phyloP scores from a whole-genome alignment of 2,888 invertebrate genomes.

The Microdon myrmicae region DNA sequence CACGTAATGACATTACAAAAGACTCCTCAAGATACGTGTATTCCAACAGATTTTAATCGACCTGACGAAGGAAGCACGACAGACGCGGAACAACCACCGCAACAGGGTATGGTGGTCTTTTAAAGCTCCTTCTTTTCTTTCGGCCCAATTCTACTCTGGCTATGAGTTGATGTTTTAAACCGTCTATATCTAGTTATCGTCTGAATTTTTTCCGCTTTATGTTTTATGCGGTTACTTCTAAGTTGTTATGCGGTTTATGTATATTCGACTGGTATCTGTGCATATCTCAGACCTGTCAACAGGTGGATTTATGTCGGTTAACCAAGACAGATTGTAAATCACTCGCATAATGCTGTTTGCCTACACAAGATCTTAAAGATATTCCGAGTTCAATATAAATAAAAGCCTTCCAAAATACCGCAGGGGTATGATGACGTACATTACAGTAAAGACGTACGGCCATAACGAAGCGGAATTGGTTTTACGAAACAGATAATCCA shows the following conservation, averaged over 20 bases:
- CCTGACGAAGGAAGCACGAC: slow-evolving; percentile 1
- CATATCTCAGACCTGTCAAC: slow-evolving; percentile 58
- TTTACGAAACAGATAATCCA: too few relatives aligned
- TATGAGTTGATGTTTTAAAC: background rate
- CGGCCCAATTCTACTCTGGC: slow-evolving; percentile 39
- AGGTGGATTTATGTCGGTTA: slow-evolving; percentile 64
- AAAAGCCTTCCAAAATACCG: too few relatives aligned
- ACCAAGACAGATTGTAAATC: slow-evolving; percentile 63
- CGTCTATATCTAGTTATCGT: background rate
- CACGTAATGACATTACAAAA: slow-evolving; percentile 66
- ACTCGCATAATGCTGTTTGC: too few relatives aligned
- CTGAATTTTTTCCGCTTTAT: background rate
- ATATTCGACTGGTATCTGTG: too few relatives aligned
- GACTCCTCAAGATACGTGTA: slow-evolving; percentile 52
- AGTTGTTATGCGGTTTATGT: too few relatives aligned
- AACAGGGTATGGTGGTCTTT: slow-evolving; percentile 1
- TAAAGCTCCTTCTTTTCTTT: slow-evolving; percentile 10
- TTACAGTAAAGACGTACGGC: too few relatives aligned
- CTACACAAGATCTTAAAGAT: too few relatives aligned
- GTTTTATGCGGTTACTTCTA: too few relatives aligned
- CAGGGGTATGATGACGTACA: too few relatives aligned
- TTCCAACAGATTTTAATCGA: slow-evolving; percentile 49
- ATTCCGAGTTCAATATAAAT: too few relatives aligned
- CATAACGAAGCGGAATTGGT: too few relatives aligned
- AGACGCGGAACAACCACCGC: slow-evolving; percentile 18